Evolutionary conservation across 1,140 invertebrate genomes (phyloP), one percentile per base, ranked within the genome.

Genomic region (Drosophila melanica): DNA sequence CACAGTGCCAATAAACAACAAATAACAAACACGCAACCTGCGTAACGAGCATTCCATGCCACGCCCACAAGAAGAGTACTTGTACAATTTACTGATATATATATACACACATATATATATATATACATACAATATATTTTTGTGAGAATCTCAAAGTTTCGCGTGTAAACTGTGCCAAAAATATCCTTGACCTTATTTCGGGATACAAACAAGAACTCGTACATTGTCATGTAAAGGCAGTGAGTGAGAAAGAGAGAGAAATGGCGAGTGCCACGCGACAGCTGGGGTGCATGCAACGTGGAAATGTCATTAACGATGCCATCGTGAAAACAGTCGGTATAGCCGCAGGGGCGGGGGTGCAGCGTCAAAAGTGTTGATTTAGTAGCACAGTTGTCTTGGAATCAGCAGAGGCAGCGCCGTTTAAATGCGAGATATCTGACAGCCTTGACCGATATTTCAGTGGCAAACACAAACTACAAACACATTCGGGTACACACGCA

Each of bases 371-470:
- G 62, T 68, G 71, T 76, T 73, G 72, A 77, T 76, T 73, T 76
- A 74, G 72, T 79, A 39, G 75, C 78, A 86, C 44, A 62, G 68
- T 72, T 69, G n/a, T 62, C 64, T 66, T 62, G 44, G 59, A 75
- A 67, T 64, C 59, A n/a, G 48, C 35, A 20, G n/a, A 23, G 59
- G 30, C 39, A 42, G 63, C 57, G 80, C 37, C 53, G 75, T 41
- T 65, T 62, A 69, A 78, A 63, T 67, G 60, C 68, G 16, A 69
- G 51, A 63, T 65, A 63, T 18, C 59, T 35, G 63, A 41, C 72
- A 79, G 68, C 82, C 84, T 87, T 87, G 84, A 87, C 82, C 82
- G 82, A 87, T 87, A 74, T 87, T 73, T 75, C 35, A 81, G 74
- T 37, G 35, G 60, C 53, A 67, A 81, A 64, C 51, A 68, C 72